phyloP scores from a whole-genome alignment of 2,888 invertebrate species.

The Volucella bombylans region DNA sequence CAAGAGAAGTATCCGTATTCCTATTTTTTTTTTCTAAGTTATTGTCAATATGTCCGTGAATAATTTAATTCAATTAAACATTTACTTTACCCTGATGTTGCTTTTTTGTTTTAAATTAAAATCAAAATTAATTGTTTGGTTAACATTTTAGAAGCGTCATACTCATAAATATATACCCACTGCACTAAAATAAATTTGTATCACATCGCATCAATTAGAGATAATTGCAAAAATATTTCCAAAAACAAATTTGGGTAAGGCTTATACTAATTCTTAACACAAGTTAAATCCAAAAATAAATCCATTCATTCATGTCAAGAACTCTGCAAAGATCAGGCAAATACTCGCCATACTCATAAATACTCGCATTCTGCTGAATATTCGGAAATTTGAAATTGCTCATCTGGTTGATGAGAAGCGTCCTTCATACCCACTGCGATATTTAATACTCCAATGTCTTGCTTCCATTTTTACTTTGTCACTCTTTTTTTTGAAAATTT shows the following conservation, averaged over 20 bases:
- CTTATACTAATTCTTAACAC: constrained; percentile 1
- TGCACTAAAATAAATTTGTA: neutral
- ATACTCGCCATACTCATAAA: constrained; percentile 11
- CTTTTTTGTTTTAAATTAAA: too few relatives aligned
- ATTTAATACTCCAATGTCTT: constrained; percentile 53
- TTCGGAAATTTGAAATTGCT: constrained; percentile 30
- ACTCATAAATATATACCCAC: too few relatives aligned
- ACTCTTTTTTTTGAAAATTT: constrained; percentile 27
- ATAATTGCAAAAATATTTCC: neutral
- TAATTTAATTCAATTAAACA: too few relatives aligned
- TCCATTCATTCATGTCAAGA: constrained; percentile 45
- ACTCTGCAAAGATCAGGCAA: constrained; percentile 10
- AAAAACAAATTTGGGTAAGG: neutral
- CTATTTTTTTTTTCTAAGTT: too few relatives aligned
- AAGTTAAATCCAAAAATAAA: constrained; percentile 23
- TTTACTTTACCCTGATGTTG: too few relatives aligned
- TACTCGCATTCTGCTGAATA: neutral
- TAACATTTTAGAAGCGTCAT: too few relatives aligned
- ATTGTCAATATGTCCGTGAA: too few relatives aligned
- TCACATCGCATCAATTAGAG: neutral
- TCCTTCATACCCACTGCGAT: constrained; percentile 39
- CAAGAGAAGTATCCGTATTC: too few relatives aligned
- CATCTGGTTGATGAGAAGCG: constrained; percentile 23
- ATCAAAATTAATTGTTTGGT: too few relatives aligned
- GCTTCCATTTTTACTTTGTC: constrained; percentile 47